Base-by-base conservation (phyloP, 2,113 vertebrate species). In the Egretta garzetta region DNA sequence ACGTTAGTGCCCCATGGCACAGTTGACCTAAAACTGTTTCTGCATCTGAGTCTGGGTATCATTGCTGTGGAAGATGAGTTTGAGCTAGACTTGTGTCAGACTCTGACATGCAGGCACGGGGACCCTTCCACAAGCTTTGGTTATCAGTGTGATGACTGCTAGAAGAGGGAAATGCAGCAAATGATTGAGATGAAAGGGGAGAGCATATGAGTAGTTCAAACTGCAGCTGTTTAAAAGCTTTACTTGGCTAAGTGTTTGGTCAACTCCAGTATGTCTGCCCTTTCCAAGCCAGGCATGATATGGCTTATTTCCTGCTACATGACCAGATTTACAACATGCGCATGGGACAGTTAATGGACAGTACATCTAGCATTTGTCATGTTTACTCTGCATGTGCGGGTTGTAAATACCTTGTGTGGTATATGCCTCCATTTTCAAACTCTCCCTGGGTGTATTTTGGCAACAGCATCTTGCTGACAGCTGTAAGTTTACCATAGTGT, bases 1-100 rank as follows among this genome's bases (percentile, higher is more conserved):
- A 8, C 1, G 0, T 49, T 64, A 24, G 26, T 28, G 21, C 21
- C 16, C 10, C 1, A 0, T 49, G 64, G 55, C 0, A 3, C n/a
- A 43, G 52, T 20, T 71, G 82, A 41, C 30, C 27, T 66, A 53
- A 73, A 80, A 53, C 39, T 72, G 9, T 60, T 83, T 50, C 55
- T 77, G 59, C 26, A 18, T 70, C 50, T 91, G 41, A 43, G 41
- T n/a, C 58, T 55, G 45, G 17, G 1, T 83, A 39, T 86, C 71
- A 58, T 73, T 94, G 35, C 63, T 11, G 4, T 59, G 55, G 59
- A 86, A 74, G 63, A 70, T 28, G 72, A 45, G 9, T 76, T 88
- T 76, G 45, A 83, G 74, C 53, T 55, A 49, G 50, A 12, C 55
- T 72, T 70, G 80, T 75, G 63, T 43, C 55, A 68, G 43, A 11